Conservation (phyloP, 2,888 invertebrate species). For the Drosophila paracracens region DNA sequence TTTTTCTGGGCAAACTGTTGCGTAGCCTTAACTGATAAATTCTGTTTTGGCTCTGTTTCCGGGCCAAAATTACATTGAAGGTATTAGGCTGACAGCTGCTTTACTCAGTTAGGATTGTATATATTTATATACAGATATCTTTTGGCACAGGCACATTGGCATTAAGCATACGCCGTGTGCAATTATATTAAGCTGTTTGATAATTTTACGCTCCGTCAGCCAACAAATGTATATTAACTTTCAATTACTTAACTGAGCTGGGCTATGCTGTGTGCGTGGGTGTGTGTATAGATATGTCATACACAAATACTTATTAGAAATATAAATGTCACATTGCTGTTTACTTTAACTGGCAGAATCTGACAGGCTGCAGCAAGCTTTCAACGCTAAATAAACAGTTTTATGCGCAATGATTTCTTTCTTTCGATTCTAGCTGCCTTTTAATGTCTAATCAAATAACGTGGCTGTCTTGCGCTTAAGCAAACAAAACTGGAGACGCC, state of each 20-base stretch:
- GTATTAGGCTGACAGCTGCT: conserved; percentile 56
- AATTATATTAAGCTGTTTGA: conserved; percentile 42
- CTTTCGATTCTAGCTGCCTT: conserved; percentile 35
- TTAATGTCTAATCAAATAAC: conserved; percentile 69
- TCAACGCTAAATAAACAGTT: conserved; percentile 40
- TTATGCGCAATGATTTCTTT: conserved; percentile 21
- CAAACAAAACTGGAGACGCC: conserved; percentile 44
- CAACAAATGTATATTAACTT: conserved; percentile 53
- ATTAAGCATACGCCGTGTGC: conserved; percentile 32
- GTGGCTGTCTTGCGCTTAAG: conserved; percentile 32
- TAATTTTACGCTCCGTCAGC: conserved; percentile 42
- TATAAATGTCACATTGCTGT: conserved; percentile 42
- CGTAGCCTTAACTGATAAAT: conserved; percentile 58
- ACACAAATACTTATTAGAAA: conserved; percentile 24
- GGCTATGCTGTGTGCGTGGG: conserved; percentile 1
- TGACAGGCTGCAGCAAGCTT: conserved; percentile 20
- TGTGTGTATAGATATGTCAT: conserved; percentile 3
- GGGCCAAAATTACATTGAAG: conserved; percentile 56
- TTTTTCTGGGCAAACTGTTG: conserved; percentile 59
- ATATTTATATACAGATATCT: conserved; percentile 15
- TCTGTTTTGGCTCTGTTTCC: conserved; percentile 33
- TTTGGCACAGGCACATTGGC: neutral
- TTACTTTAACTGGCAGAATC: conserved; percentile 10
- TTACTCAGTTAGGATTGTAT: conserved; percentile 5
- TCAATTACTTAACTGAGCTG: conserved; percentile 56